Evolutionary conservation across 2,888 invertebrate species (phyloP).

Genomic region (Nomada fabriciana): DNA sequence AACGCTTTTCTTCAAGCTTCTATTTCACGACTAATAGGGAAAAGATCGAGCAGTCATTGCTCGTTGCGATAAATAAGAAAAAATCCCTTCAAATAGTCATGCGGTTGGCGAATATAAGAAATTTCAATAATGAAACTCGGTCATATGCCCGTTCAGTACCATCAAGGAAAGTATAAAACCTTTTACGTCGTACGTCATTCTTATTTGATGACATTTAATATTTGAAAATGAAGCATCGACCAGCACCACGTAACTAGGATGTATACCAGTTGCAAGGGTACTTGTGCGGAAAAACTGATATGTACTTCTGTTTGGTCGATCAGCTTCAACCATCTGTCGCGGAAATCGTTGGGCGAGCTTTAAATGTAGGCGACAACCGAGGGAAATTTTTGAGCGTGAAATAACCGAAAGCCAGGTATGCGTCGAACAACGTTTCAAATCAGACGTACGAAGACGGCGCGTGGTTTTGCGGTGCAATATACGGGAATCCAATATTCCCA

Average conservation of each 20-base stretch:
- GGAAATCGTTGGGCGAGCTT: constrained; percentile 3
- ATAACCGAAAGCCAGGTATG: constrained; percentile 3
- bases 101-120: not conserved
- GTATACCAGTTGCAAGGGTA: not conserved
- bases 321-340: not conserved
- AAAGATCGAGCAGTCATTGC: not conserved
- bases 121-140: not conserved
- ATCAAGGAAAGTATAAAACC: too few relatives aligned
- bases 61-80: not conserved
- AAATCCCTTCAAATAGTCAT: not conserved
- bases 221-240: not conserved
- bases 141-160: too few relatives aligned
- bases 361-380: not conserved
- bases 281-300: not conserved
- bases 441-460: constrained; percentile 9
- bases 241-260: not conserved
- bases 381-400: constrained; percentile 33
- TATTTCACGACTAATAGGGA: constrained; percentile 16
- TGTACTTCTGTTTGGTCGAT: not conserved
- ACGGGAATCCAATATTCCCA: constrained; percentile 51
- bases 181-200: not conserved
- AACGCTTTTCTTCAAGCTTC: constrained; percentile 24
- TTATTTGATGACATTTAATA: not conserved
- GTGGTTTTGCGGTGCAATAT: constrained; percentile 39
- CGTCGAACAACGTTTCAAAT: constrained; percentile 4